phyloP scores from a whole-genome alignment of 2,113 vertebrate species.

The Ceuthmochares aereus region DNA sequence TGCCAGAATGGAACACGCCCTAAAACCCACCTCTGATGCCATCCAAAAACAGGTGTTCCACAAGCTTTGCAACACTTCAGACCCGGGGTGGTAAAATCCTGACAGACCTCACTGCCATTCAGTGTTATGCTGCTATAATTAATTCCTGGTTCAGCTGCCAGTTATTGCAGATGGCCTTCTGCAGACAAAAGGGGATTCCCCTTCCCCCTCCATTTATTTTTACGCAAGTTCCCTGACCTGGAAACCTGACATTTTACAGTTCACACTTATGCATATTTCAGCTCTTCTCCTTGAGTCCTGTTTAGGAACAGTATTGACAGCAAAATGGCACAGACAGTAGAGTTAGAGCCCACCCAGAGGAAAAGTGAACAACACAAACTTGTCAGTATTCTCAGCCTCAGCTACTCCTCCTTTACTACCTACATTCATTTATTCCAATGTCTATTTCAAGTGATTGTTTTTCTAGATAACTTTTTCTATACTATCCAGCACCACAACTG shows the following conservation, averaged over 20 bases:
- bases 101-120: neutral
- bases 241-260: constrained; percentile 51
- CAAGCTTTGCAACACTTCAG: neutral
- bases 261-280: neutral
- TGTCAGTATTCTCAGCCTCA: neutral
- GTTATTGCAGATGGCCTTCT: constrained; percentile 29
- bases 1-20: neutral
- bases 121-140: neutral
- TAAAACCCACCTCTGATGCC: neutral
- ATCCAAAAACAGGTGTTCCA: neutral
- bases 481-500: neutral
- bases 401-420: neutral
- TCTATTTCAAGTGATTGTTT: neutral
- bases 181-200: neutral
- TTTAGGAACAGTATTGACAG: constrained; percentile 2
- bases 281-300: neutral
- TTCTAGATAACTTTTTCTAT: neutral
- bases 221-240: constrained; percentile 21
- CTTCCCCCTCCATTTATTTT: neutral
- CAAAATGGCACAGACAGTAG: neutral
- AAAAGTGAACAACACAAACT: neutral
- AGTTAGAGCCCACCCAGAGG: neutral
- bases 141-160: constrained; percentile 12
- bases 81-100: neutral
- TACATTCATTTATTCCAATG: neutral